These are phyloP conservation scores for Strigamia crassipes DNA, from an alignment of 2,888 invertebrate genomes.

Conservation along the genomic window DNA sequence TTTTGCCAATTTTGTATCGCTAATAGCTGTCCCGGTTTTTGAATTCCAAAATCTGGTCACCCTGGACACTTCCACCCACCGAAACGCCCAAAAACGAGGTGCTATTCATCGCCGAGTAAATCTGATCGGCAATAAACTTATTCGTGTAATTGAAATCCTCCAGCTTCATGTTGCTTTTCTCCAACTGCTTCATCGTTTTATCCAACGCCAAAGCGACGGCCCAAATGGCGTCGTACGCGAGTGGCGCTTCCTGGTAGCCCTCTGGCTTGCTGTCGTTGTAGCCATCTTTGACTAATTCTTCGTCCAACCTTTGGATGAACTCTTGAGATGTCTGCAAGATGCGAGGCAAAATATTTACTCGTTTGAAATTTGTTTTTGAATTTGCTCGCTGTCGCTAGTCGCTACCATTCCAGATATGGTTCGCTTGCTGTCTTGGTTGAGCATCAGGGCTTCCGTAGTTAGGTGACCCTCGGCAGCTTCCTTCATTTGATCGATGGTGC, in stretches of 20 bases:
- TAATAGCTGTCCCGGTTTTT: too few relatives aligned
- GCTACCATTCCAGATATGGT: constrained; percentile 93
- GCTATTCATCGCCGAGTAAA: constrained; percentile 97
- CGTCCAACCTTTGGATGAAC: constrained; percentile 83
- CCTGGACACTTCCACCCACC: constrained; percentile 67
- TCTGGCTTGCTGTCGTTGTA: constrained; percentile 74
- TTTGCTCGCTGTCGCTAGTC: too few relatives aligned
- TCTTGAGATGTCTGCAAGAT: constrained; percentile 74
- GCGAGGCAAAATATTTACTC: not conserved
- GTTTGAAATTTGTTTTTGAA: not conserved
- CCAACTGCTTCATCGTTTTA: constrained; percentile 89
- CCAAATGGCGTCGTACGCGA: constrained; percentile 99
- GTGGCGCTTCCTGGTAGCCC: constrained; percentile 92
- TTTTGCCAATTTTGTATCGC: too few relatives aligned
- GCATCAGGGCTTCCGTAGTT: constrained; percentile 98
- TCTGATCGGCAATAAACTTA: constrained; percentile 90
- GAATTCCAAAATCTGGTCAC: too few relatives aligned
- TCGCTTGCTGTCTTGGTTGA: constrained; percentile 88
- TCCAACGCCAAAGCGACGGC: constrained; percentile 97
- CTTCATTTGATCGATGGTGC: constrained; percentile 90
- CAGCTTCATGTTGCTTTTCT: constrained; percentile 77
- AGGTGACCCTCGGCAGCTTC: constrained; percentile 95
- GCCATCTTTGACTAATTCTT: constrained; percentile 76
- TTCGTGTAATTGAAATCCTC: constrained; percentile 97
- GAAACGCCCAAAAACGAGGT: constrained; percentile 97